phyloP scores from a whole-genome alignment of 2,888 invertebrate species.

The Agriotes lineatus region DNA sequence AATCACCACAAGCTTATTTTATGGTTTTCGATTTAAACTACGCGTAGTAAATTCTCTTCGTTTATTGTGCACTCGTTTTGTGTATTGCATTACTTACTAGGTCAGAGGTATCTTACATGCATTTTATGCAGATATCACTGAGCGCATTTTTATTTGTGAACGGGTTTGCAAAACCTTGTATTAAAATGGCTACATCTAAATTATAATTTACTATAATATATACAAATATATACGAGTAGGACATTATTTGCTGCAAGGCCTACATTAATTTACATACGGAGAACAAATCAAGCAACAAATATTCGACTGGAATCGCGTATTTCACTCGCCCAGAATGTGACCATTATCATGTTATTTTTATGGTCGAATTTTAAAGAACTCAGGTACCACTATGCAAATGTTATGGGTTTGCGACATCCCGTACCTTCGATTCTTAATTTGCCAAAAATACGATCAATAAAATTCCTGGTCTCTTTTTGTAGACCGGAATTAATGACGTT shows the following conservation, averaged over 20 bases:
- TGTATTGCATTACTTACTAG: too few species aligned
- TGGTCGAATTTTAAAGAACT: slow-evolving; percentile 53
- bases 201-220: too few species aligned
- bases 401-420: slow-evolving; percentile 57
- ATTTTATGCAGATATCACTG: too few species aligned
- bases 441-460: slow-evolving; percentile 59
- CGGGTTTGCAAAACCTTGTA: too few species aligned
- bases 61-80: too few species aligned
- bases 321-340: slow-evolving; percentile 57
- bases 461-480: slow-evolving; percentile 54
- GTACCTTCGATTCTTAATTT: slow-evolving; percentile 60
- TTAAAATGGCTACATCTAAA: too few species aligned
- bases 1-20: too few species aligned
- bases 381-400: slow-evolving; percentile 58
- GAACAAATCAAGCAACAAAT: slow-evolving; percentile 12
- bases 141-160: too few species aligned
- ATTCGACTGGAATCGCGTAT: slow-evolving; percentile 50
- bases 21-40: too few species aligned
- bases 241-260: neutral
- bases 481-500: neutral
- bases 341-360: slow-evolving; percentile 61
- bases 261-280: neutral
- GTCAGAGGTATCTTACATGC: too few species aligned
- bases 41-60: too few species aligned
- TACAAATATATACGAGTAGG: too few species aligned